Base-by-base conservation (phyloP, 2,113 vertebrate genomes). In the Leuciscus idus region DNA sequence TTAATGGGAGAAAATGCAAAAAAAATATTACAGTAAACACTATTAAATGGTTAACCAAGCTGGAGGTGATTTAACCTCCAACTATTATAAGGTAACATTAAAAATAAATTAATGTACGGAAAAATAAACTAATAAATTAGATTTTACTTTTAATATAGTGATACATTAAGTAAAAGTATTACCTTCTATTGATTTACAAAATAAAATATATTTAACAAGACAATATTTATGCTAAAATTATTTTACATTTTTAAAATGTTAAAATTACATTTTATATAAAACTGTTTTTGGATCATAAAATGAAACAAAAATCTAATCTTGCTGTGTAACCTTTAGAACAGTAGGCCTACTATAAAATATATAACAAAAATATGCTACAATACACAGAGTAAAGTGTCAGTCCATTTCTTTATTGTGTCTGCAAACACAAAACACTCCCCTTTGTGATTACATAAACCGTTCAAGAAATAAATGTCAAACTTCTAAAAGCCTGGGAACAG, bases 361-460 rank as follows among this genome's bases (percentile, higher is more conserved):
- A 72, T 5, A 43, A 73, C 36, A 43, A 12, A 72, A 12, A 73
- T 12, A 43, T 43, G 68, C 36, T n/a, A 75, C 43, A 75, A 50
- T 39, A 80, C 33, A 80, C 77, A 59, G 3, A 61, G 43, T 43
- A 1, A 79, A 7, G n/a, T 28, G n/a, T 66, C 9, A 48, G 43
- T 81, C 13, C 13, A 43, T 79, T 64, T 46, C 36, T 81, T 81
- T 81, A 80, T 80, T 80, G 28, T 64, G n/a, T 30, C 13, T 48
- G 78, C 59, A 48, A 48, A 64, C 61, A 64, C 39, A 17, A 81
- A 81, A 64, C 33, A 43, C 36, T 39, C 21, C n/a, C 10, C 2
- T 8, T 39, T 61, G 59, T 61, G 11, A 61, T 39, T 13, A 79
- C 76, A 79, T 39, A n/a, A 78, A 78, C 76, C 39, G 36, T 43